Percentiles rank a stretch among this genome's conserved stretches.
Conservation (phyloP, 2,888 invertebrate genomes). For the Tribolium freemani region DNA sequence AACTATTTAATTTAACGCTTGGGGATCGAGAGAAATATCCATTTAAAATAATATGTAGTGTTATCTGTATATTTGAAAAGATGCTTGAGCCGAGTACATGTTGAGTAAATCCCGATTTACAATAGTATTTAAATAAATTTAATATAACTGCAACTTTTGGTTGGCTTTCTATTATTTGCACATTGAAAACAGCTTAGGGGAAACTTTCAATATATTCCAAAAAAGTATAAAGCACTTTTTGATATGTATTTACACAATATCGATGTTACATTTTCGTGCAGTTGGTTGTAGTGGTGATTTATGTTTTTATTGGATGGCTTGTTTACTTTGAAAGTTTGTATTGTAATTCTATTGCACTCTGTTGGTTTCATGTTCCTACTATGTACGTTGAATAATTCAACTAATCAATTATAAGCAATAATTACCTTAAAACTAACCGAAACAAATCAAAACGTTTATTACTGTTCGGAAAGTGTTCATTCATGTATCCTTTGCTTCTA, state of each 20-base stretch:
- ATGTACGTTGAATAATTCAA: conserved; percentile 3
- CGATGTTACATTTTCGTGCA: conserved; percentile 32
- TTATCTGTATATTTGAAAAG: conserved; percentile 7
- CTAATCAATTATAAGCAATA: conserved; percentile 8
- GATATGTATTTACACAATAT: conserved; percentile 54
- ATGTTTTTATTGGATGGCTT: conserved; percentile 20
- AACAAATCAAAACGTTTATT: neutral
- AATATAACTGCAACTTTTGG: conserved; percentile 40
- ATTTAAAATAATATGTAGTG: neutral
- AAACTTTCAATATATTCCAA: conserved; percentile 57
- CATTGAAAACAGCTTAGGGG: conserved; percentile 57
- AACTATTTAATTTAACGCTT: neutral
- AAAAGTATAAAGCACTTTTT: conserved; percentile 57
- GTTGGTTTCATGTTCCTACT: neutral
- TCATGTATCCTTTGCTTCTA: neutral
- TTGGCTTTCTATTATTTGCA: conserved; percentile 51
- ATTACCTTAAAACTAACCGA: neutral
- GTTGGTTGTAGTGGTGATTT: conserved; percentile 28
- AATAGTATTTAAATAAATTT: conserved; percentile 44
- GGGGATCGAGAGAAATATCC: neutral
- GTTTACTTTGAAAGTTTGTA: conserved; percentile 31
- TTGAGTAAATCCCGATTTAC: conserved; percentile 17
- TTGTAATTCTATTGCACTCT: conserved; percentile 20
- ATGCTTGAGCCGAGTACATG: neutral
- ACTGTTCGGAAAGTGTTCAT: neutral